Conservation (phyloP, 37 sponge, comb jelly and placozoan genomes). For the Axinella damicornis region DNA sequence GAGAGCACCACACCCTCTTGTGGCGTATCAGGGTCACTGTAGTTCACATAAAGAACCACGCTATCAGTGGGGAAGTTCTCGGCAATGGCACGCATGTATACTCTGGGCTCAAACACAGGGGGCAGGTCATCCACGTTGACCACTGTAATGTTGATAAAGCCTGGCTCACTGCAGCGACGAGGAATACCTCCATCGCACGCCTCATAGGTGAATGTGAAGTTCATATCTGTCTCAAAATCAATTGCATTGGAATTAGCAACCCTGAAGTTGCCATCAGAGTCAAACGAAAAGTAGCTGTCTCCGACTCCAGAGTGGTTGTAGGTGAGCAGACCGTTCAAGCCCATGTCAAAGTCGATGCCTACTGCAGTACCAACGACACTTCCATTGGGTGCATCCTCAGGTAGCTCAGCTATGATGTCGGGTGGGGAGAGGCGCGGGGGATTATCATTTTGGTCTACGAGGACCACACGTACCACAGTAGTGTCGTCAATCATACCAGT, state of each 20-base stretch:
- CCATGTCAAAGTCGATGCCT: conserved; percentile 79
- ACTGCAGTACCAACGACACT: conserved; percentile 24
- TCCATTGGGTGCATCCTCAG: conserved; percentile 36
- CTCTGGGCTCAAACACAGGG: conserved; percentile 45
- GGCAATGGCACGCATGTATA: conserved; percentile 22
- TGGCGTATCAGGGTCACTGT: conserved; percentile 70
- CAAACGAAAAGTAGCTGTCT: conserved; percentile 46
- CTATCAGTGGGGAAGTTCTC: conserved; percentile 43
- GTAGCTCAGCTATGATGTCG: conserved; percentile 30
- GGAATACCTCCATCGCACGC: conserved; percentile 63
- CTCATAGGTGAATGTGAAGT: conserved; percentile 39
- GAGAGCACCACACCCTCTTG: conserved; percentile 18
- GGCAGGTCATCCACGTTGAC: conserved; percentile 76
- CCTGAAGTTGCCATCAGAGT: conserved; percentile 41
- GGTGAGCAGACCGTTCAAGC: conserved; percentile 49
- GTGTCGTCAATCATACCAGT: conserved; percentile 42
- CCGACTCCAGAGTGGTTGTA: conserved; percentile 63
- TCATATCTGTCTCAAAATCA: conserved; percentile 34
- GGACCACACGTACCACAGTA: conserved; percentile 16
- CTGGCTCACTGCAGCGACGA: conserved; percentile 50
- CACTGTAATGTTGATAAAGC: conserved; percentile 52
- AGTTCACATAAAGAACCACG: conserved; percentile 31
- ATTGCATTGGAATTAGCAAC: not conserved
- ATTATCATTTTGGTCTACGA: conserved; percentile 81
- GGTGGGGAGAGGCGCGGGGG: conserved; percentile 73